Percentiles rank a stretch among this genome's conserved stretches.
phyloP scores from a whole-genome alignment of 2,888 invertebrate species.

The Tetramorium bicarinatum region DNA sequence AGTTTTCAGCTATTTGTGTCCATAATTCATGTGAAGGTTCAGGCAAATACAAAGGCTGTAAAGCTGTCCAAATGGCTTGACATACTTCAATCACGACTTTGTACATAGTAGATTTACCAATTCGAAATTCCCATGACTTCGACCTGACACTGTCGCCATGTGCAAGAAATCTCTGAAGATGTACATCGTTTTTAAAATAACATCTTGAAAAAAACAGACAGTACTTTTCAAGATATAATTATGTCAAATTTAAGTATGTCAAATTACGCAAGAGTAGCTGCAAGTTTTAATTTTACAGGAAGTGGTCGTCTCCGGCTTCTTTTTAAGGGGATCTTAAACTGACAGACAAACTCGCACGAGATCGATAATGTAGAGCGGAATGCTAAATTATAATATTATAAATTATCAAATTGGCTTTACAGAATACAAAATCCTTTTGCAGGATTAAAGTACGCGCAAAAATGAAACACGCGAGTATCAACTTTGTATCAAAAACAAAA shows the following conservation, averaged over 20 bases:
- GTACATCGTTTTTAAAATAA: not conserved
- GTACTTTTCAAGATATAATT: too few species aligned
- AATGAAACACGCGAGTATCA: too few species aligned
- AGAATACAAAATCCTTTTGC: too few species aligned
- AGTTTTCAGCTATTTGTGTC: not conserved
- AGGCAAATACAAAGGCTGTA: not conserved
- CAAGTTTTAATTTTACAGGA: not conserved
- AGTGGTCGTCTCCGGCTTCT: not conserved
- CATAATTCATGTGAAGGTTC: not conserved
- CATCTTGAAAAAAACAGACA: not conserved
- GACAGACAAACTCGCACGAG: too few species aligned
- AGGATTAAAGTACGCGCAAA: too few species aligned
- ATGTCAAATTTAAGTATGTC: too few species aligned
- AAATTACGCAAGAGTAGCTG: not conserved
- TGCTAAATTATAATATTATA: too few species aligned
- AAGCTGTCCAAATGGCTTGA: not conserved
- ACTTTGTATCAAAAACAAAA: too few species aligned
- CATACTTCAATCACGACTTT: not conserved
- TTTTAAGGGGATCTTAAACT: too few species aligned
- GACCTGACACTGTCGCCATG: conserved; percentile 4
- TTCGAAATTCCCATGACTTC: not conserved
- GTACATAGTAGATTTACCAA: not conserved
- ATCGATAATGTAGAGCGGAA: too few species aligned
- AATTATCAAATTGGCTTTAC: too few species aligned
- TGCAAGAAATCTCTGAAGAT: not conserved